Conservation (phyloP, 2,888 invertebrate genomes). For the Salpingus planirostris region DNA sequence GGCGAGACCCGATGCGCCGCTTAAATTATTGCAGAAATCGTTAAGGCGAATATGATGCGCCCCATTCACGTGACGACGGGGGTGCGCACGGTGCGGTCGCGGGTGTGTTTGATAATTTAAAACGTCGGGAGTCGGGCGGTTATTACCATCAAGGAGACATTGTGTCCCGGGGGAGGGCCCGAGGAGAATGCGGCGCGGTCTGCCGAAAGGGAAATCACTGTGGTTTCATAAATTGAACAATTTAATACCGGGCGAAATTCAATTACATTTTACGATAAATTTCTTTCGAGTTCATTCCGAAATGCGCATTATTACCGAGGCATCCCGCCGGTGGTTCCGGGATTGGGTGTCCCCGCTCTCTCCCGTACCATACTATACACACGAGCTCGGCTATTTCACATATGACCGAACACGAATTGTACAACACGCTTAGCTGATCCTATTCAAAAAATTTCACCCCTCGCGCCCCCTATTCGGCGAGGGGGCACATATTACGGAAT, state of each 20-base stretch:
- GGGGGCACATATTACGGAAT: too few relatives aligned
- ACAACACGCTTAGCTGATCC: conserved; percentile 56
- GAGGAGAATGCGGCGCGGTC: conserved; percentile 26
- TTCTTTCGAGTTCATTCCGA: conserved; percentile 37
- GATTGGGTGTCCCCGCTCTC: conserved; percentile 19
- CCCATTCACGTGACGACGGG: too few relatives aligned
- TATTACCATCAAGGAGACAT: conserved; percentile 31
- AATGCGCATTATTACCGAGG: conserved; percentile 33
- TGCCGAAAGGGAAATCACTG: conserved; percentile 40
- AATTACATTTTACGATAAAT: conserved; percentile 32
- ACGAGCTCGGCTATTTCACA: conserved; percentile 51
- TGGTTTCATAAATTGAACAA: conserved; percentile 43
- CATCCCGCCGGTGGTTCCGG: conserved; percentile 13
- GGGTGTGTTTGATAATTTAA: conserved; percentile 18
- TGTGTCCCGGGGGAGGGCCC: conserved; percentile 24
- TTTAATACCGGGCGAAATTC: conserved; percentile 39
- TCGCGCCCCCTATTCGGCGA: conserved; percentile 28
- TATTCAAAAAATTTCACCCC: conserved; percentile 44
- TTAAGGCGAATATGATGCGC: too few relatives aligned
- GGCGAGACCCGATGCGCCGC: too few relatives aligned
- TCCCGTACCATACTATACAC: too few relatives aligned
- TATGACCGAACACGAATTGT: conserved; percentile 57
- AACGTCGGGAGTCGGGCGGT: conserved; percentile 15
- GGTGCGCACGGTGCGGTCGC: too few relatives aligned
- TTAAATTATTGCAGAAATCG: too few relatives aligned